Evolutionary conservation across 2,888 invertebrate species (phyloP), one percentile per base, ranked within the genome.

Genomic region (Lordiphosa andalusiaca): DNA sequence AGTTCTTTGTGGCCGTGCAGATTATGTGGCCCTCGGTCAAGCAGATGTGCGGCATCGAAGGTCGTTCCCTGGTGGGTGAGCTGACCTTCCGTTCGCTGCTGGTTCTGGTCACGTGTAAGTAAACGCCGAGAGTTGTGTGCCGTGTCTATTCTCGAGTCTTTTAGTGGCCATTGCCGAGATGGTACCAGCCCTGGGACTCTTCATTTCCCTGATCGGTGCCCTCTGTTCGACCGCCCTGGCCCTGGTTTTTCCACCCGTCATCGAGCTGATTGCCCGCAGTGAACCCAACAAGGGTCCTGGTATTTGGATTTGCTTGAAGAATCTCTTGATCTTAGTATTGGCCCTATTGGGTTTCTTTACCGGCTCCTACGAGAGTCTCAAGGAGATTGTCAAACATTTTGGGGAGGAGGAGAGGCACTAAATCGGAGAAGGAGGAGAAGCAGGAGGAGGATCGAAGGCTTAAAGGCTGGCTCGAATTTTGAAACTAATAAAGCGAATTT

Each of bases 1-100:
- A 98, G 90, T 95, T 99, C 88, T 98, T 98, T 89, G 98, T 99
- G 38, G 97, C 98, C 0, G 92, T 98, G 41, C 94, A 94, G 54
- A 95, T 98, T 59, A 93, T 97, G 77, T 96, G 96, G 95, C 96
- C 98, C 0, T 88, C 90, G 33, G 89, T 95, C 25, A 88, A 89
- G 52, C 88, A 90, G 49, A 89, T 91, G 71, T 90, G 91, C 46
- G 93, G 92, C 35, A 90, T 91, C 66, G 91, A 91, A 44, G 91
- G 88, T 6, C 81, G 91, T 75, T 93, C 93, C 0, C 89, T 93
- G 0, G 75, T 91, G 25, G 91, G 92, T 13, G 96, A 97, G 88
- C 91, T 94, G 21, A 81, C 91, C 4, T 95, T 95, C 84, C 91
- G 97, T 56, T 92, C 93, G 0, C 61, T 91, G 0, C 89, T 97